phyloP scores from a whole-genome alignment of 2,797 vertebrate species.

The Acipenser oxyrinchus region DNA sequence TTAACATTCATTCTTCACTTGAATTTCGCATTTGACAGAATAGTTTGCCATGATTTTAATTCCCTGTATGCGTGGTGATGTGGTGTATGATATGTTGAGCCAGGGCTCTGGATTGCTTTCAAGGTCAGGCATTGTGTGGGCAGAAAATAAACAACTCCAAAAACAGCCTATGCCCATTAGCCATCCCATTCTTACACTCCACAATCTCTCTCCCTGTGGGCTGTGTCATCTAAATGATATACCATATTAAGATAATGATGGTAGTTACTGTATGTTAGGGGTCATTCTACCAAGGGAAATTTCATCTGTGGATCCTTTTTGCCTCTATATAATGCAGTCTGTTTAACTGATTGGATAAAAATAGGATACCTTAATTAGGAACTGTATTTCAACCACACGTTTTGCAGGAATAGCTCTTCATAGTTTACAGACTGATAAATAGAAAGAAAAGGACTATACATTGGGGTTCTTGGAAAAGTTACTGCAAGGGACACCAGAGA shows the following conservation, averaged over 20 bases:
- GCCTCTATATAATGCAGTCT: conserved; percentile 6
- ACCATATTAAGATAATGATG: conserved; percentile 20
- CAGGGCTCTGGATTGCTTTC: background rate
- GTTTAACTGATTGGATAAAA: background rate
- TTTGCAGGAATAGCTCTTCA: background rate
- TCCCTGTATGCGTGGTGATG: no score
- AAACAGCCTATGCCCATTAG: conserved; percentile 20
- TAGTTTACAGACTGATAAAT: background rate
- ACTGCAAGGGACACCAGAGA: no score
- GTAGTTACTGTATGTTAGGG: conserved; percentile 19
- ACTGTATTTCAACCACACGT: background rate
- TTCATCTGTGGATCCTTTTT: conserved; percentile 9
- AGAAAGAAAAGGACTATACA: background rate
- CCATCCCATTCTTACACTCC: conserved; percentile 11
- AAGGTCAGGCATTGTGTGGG: conserved; percentile 14
- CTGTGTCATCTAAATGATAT: conserved; percentile 22
- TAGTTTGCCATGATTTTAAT: no score
- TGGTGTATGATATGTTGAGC: background rate
- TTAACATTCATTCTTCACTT: no score
- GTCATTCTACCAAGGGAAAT: conserved; percentile 17
- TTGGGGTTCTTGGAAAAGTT: no score
- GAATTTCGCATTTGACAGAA: no score
- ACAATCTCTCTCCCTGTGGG: conserved; percentile 10
- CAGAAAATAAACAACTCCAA: conserved; percentile 17
- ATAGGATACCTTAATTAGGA: background rate